Percentiles rank a stretch among this genome's conserved stretches.
Conservation (phyloP, 1,140 invertebrate species). For the Planococcus citri region DNA sequence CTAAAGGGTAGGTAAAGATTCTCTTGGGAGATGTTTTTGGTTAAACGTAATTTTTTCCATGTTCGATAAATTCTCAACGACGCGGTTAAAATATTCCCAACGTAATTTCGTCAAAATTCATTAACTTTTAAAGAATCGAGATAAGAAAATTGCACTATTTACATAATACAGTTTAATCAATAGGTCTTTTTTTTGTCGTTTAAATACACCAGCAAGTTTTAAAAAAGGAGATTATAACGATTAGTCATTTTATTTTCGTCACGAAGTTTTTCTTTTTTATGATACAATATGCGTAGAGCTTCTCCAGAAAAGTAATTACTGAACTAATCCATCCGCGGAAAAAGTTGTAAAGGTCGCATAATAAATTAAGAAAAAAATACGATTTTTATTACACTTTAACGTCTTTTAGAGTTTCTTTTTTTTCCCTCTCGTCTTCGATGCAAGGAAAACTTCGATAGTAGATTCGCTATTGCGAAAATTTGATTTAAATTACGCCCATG, state of each 20-base stretch:
- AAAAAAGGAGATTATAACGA: not conserved
- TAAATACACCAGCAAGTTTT: not conserved
- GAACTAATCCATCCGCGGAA: not conserved
- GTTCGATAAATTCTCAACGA: not conserved
- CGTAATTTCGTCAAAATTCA: not conserved
- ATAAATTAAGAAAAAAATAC: constrained; percentile 3
- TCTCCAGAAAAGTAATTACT: not conserved
- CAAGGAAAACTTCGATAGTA: not conserved
- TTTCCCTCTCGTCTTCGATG: not conserved
- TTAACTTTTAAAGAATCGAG: not conserved
- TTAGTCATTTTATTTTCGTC: not conserved
- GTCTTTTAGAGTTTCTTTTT: not conserved
- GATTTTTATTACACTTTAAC: not conserved
- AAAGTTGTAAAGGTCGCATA: constrained; percentile 3
- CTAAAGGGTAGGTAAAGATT: not conserved
- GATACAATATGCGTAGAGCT: constrained; percentile 1
- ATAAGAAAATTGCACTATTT: not conserved
- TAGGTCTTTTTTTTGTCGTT: not conserved
- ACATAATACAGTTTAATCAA: not conserved
- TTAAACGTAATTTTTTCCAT: no score
- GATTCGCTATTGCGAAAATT: not conserved
- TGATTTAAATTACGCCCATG: constrained; percentile 2
- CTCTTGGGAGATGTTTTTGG: not conserved
- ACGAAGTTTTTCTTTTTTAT: constrained; percentile 1
- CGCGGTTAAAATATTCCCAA: not conserved